Conservation (phyloP, 1,140 invertebrate species). For the Saxidomus purpurata region DNA sequence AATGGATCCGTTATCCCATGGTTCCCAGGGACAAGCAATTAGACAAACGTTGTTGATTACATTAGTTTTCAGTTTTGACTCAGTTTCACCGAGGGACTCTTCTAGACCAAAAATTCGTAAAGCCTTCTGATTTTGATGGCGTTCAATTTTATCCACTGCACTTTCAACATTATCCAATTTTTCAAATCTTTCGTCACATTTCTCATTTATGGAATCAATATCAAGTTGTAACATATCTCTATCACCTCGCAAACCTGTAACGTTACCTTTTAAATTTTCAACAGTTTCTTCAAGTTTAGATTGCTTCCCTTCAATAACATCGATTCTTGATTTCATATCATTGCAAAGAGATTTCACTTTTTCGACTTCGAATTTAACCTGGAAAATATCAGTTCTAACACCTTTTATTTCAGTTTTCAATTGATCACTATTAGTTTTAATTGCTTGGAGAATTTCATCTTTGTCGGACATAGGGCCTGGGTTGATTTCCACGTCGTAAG, state of each 20-base stretch:
- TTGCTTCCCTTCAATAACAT: background rate
- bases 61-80: background rate
- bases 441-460: slow-evolving; percentile 1
- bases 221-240: background rate
- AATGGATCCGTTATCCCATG: background rate
- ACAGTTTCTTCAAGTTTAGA: background rate
- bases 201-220: background rate
- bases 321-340: background rate
- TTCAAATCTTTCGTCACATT: background rate
- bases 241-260: background rate
- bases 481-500: background rate
- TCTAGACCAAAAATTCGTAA: slow-evolving; percentile 5
- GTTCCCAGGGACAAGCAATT: background rate
- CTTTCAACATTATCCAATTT: background rate
- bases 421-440: background rate
- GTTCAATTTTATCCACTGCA: background rate
- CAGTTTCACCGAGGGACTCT: background rate
- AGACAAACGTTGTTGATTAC: background rate
- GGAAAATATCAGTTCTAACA: background rate
- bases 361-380: background rate
- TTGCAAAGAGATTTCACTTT: background rate
- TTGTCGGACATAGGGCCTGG: background rate
- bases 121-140: background rate
- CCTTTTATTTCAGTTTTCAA: background rate
- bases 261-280: background rate